Evolutionary conservation across 53 echinoderm and acorn worm genomes (phyloP), one percentile per base, ranked within the genome.

Genomic region (Patiria pectinifera): DNA sequence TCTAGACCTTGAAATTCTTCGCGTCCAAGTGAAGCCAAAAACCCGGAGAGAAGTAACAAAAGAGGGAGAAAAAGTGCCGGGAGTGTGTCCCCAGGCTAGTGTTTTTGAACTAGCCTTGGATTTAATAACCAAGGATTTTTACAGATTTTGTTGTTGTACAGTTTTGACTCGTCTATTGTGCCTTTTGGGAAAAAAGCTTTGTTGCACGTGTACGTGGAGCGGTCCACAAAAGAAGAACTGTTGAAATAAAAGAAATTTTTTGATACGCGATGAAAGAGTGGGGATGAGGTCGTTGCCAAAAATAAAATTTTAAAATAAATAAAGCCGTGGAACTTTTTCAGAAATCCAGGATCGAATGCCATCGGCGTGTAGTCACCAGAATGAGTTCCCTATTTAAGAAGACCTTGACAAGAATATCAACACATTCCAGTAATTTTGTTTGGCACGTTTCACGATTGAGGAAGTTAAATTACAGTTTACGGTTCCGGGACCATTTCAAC

Each of bases 1-100:
- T 87, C 87, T 87, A 61, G 87, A 78, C 87, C 87, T 77, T 87
- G 87, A 59, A 82, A 49, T 58, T 21, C 79, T 78, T 78, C 3
- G 9, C 47, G 3, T 78, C 46, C 2, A 46, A 13, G 45, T 74
- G 74, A 18, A 23, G 74, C 74, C 24, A 24, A 24, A n/a, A 74
- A 66, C 3, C 3, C 3, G 19, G 15, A 66, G 66, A 66, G 66
- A 66, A 66, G 15, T 16, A 18, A 66, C 24, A 21, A 21, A 15
- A 15, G 19, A 74, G 24, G 3, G 10, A 74, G 24, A 74, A 23
- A 74, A 74, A 23, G 23, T 1, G 15, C 74, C 23, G 21, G 74
- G 74, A 23, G 24, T 74, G 10, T 74, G n/a, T 24, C 74, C 74
- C 19, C 22, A 21, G 74, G 74, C 8, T 74, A 74, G 19, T 18